Evolutionary conservation across 2,113 vertebrate genomes (phyloP).

Genomic region (Mirounga angustirostris): DNA sequence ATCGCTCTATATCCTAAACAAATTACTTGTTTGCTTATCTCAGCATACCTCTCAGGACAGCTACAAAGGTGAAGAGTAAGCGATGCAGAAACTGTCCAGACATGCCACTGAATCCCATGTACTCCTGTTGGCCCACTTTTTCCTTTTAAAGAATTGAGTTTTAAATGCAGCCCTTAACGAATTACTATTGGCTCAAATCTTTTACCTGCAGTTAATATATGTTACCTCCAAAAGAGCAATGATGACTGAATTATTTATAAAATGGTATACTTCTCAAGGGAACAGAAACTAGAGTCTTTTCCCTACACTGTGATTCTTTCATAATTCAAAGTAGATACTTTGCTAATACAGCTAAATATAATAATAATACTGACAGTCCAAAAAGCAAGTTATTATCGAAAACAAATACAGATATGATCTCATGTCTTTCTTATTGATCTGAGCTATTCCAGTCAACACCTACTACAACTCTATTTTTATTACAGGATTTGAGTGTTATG

Average conservation of each 20-base stretch:
- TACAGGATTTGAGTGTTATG: background rate
- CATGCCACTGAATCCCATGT: background rate
- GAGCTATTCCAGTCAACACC: background rate
- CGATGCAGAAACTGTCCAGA: background rate
- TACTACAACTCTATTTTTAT: background rate
- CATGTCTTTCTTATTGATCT: background rate
- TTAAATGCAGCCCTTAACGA: constrained; percentile 14
- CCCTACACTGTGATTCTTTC: background rate
- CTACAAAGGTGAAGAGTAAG: background rate
- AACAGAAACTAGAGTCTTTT: background rate
- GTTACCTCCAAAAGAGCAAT: background rate
- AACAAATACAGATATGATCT: background rate
- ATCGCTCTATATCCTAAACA: background rate
- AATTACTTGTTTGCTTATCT: constrained; percentile 14
- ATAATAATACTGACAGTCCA: background rate
- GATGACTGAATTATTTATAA: constrained; percentile 42
- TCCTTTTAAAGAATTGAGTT: background rate
- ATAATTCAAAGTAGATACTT: constrained; percentile 28
- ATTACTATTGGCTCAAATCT: background rate
- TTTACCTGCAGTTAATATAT: background rate
- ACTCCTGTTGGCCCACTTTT: background rate
- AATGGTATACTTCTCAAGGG: background rate
- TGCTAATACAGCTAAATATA: constrained; percentile 2
- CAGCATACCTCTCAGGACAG: background rate
- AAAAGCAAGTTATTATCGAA: constrained; percentile 38